Evolutionary conservation across 2,113 vertebrate genomes (phyloP).

Genomic region (Caranx melampygus): DNA sequence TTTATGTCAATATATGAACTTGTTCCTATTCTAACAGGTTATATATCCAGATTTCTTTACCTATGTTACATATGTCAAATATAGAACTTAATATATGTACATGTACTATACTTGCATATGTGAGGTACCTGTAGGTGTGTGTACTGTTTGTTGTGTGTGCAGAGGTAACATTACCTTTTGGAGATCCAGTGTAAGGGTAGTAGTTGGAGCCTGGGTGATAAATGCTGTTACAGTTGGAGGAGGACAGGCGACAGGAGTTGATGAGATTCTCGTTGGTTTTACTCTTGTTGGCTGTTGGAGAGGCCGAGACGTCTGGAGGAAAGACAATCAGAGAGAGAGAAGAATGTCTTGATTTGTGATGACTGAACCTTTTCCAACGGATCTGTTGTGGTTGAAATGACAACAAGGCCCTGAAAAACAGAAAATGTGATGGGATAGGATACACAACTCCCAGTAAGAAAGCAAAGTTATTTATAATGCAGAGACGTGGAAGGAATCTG

Average conservation of each 20-base stretch:
- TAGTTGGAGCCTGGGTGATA: constrained; percentile 92
- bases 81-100: too few relatives aligned
- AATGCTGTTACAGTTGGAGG: constrained; percentile 88
- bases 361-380: background rate
- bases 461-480: background rate
- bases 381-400: constrained; percentile 1
- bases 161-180: constrained; percentile 80
- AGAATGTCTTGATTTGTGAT: background rate
- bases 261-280: constrained; percentile 93
- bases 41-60: too few relatives aligned
- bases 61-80: too few relatives aligned
- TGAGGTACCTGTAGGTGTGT: too few relatives aligned
- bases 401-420: background rate
- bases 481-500: constrained; percentile 1
- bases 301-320: constrained; percentile 78
- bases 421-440: constrained; percentile 26
- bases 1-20: too few relatives aligned
- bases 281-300: constrained; percentile 83
- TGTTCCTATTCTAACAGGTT: too few relatives aligned
- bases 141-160: background rate
- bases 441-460: constrained; percentile 8
- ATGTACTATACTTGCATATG: too few relatives aligned
- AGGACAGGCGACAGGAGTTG: constrained; percentile 88
- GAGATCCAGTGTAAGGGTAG: constrained; percentile 90
- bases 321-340: constrained; percentile 3